Evolutionary conservation across 2,797 vertebrate genomes (phyloP), one percentile per base, ranked within the genome.

Genomic region (Sebastes steindachneri): DNA sequence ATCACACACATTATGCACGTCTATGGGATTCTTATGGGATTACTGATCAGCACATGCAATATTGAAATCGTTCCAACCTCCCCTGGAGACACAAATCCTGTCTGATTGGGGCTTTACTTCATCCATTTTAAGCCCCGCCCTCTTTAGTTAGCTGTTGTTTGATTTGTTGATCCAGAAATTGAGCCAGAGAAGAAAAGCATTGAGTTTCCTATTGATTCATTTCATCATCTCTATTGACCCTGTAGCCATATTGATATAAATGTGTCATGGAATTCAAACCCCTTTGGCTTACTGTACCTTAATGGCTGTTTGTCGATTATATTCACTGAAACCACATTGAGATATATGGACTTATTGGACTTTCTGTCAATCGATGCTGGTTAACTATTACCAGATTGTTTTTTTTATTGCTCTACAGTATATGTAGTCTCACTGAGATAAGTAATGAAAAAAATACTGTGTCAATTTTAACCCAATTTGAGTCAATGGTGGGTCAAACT

Each of bases 81-180:
- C 26, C 26, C 5, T 8, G 53, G 35, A 62, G 55, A 35, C 55
- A 68, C 77, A 84, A 83, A 83, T 87, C 60, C 79, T 70, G 29
- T 68, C 73, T 83, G 75, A 77, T 69, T 73, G 57, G 37, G 62
- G 62, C 55, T 82, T 73, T 75, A 33, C 45, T 75, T 82, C 31
- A 66, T 75, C 66, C 45, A 66, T 68, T 74, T 71, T 76, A 55
- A 79, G 14, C 9, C 19, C 17, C 35, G 1, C 19, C 45, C 28
- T 14, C 33, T 74, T 59, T 25, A 54, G 28, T 29, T 58, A 63
- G 4, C 25, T 64, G 55, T 63, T 37, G 35, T 33, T 48, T 9
- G 14, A 35, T 75, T 57, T 73, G 33, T 33, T 71, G 23, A 70
- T 66, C 54, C 55, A 48, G 9, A 73, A 68, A 45, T 19, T 33